These are phyloP conservation scores for Lepidostoma basale DNA, from an alignment of 1,140 invertebrate genomes.

Conservation along the genomic window DNA sequence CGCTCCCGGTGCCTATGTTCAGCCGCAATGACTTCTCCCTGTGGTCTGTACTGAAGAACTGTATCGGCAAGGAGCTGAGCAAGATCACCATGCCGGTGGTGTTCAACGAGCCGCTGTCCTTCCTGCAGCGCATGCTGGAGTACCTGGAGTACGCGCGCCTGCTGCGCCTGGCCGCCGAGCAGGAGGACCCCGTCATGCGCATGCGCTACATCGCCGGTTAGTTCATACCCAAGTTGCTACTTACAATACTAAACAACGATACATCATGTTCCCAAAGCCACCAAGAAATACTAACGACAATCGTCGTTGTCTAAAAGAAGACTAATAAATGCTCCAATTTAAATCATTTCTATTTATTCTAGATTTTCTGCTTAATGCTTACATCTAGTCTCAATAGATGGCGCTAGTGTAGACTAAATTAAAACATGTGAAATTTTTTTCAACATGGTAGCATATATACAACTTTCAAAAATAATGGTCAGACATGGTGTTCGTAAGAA, in stretches of 20 bases:
- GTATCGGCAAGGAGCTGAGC: constrained; percentile 93
- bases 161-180: constrained; percentile 76
- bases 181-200: constrained; percentile 77
- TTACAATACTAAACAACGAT: neutral
- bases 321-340: too few species aligned
- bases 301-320: too few species aligned
- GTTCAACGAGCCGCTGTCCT: constrained; percentile 95
- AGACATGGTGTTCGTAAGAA: too few species aligned
- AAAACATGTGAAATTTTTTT: too few species aligned
- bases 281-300: too few species aligned
- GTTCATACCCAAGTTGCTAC: constrained; percentile 6
- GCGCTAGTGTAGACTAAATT: too few species aligned
- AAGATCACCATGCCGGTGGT: constrained; percentile 98
- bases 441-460: too few species aligned
- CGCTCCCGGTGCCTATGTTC: constrained; percentile 85
- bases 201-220: constrained; percentile 73
- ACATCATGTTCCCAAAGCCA: too few species aligned
- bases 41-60: constrained; percentile 93
- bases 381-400: too few species aligned
- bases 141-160: constrained; percentile 93
- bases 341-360: too few species aligned
- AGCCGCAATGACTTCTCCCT: constrained; percentile 89
- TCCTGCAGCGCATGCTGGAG: constrained; percentile 92
- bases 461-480: too few species aligned
- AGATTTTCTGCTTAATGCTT: too few species aligned